These are phyloP conservation scores for Hucho hucho DNA, from an alignment of 2,113 vertebrate genomes.

Conservation along the genomic window DNA sequence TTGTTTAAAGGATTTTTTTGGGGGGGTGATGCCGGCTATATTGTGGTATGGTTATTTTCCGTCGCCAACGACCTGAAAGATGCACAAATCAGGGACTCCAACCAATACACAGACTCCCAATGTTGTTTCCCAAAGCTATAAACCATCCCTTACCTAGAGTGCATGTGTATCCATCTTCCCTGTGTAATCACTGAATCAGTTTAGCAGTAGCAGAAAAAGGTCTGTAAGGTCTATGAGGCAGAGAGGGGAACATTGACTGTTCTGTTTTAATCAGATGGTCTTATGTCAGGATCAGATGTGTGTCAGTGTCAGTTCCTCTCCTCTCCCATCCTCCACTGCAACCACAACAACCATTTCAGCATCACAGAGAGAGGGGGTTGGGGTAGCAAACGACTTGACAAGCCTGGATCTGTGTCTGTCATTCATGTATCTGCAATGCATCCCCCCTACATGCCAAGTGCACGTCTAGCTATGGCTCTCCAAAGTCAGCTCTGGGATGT, in stretches of 20 bases:
- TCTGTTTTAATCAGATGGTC: slow-evolving; percentile 8
- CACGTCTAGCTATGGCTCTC: slow-evolving; percentile 50
- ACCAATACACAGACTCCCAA: too few species aligned
- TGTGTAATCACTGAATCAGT: slow-evolving; percentile 6
- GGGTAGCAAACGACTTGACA: slow-evolving; percentile 50
- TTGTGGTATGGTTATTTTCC: too few species aligned
- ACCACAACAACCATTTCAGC: slow-evolving; percentile 30
- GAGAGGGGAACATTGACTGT: neutral
- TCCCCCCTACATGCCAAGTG: slow-evolving; percentile 46
- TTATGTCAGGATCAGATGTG: slow-evolving; percentile 15
- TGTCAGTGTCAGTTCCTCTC: neutral
- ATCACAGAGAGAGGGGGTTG: slow-evolving; percentile 23
- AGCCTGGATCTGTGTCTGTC: slow-evolving; percentile 49
- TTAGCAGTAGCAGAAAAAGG: neutral
- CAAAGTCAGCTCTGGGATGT: slow-evolving; percentile 48
- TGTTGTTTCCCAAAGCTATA: too few species aligned
- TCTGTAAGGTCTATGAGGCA: neutral
- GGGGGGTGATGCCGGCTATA: too few species aligned
- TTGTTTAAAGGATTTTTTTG: too few species aligned
- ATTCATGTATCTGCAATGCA: slow-evolving; percentile 50
- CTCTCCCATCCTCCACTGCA: slow-evolving; percentile 17
- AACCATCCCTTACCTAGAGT: slow-evolving; percentile 13
- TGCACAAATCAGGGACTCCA: too few species aligned
- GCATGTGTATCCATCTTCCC: neutral
- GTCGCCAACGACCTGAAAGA: too few species aligned